Conservation (phyloP, 2,888 invertebrate species). For the Oegoconia quadripuncta region DNA sequence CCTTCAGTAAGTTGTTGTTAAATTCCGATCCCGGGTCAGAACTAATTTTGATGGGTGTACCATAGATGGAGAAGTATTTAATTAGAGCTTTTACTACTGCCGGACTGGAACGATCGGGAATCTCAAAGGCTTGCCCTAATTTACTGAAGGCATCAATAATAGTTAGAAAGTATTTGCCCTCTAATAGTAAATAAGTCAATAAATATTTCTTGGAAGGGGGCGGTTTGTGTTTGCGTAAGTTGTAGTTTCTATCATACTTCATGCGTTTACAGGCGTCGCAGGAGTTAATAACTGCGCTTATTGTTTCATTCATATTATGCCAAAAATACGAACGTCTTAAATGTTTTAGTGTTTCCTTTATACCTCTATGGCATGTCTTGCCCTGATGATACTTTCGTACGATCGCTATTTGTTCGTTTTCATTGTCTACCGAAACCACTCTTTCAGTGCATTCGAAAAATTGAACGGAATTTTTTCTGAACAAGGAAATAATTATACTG, state of each 20-base stretch:
- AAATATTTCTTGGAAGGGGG: slow-evolving; percentile 26
- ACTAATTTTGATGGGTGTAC: slow-evolving; percentile 16
- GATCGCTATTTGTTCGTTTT: slow-evolving; percentile 16
- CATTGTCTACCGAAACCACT: slow-evolving; percentile 9
- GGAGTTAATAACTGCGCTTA: slow-evolving; percentile 19
- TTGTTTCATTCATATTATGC: slow-evolving; percentile 16
- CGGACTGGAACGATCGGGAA: neutral
- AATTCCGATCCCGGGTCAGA: slow-evolving; percentile 20
- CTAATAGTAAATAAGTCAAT: slow-evolving; percentile 20
- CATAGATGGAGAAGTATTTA: slow-evolving; percentile 7
- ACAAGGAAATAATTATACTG: slow-evolving; percentile 8
- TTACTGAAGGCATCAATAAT: neutral
- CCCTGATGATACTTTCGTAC: too few relatives aligned
- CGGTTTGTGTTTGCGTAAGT: slow-evolving; percentile 23
- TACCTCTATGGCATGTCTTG: too few relatives aligned
- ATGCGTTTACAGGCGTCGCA: slow-evolving; percentile 25
- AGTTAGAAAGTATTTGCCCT: slow-evolving; percentile 6
- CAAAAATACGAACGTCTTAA: slow-evolving; percentile 13
- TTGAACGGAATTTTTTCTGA: slow-evolving; percentile 10
- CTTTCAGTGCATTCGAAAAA: slow-evolving; percentile 20
- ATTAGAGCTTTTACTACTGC: too few relatives aligned
- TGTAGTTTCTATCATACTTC: slow-evolving; percentile 20
- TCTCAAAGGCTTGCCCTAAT: neutral
- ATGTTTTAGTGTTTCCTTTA: slow-evolving; percentile 16
- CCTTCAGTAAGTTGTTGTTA: neutral